Evolutionary conservation across 1,140 invertebrate genomes (phyloP).

Genomic region (Stenopsyche tienmushanensis): DNA sequence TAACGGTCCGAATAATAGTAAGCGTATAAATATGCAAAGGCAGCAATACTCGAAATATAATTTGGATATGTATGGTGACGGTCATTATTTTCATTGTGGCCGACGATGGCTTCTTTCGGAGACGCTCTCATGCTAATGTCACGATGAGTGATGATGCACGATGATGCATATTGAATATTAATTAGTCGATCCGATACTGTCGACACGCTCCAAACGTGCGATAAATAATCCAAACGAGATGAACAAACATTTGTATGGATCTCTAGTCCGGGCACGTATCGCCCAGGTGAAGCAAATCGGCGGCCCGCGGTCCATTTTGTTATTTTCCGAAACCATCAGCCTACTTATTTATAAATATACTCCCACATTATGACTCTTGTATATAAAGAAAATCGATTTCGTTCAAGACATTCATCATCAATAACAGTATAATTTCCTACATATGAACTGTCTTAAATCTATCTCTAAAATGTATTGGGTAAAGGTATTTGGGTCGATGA

Average conservation of each 20-base stretch:
- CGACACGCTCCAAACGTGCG: constrained; percentile 26
- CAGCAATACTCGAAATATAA: constrained; percentile 12
- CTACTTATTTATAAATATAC: too few species aligned
- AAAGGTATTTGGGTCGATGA: too few species aligned
- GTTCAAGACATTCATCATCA: too few species aligned
- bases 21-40: constrained; percentile 8
- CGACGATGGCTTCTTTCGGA: constrained; percentile 9
- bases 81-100: constrained; percentile 20
- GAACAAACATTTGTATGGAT: constrained; percentile 18
- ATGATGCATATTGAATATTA: constrained; percentile 36
- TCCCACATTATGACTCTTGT: too few species aligned
- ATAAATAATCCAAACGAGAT: constrained; percentile 34
- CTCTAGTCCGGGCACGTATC: constrained; percentile 34
- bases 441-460: too few species aligned
- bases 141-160: constrained; percentile 34
- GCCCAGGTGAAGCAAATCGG: not conserved
- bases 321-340: too few species aligned
- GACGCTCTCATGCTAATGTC: constrained; percentile 18
- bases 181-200: constrained; percentile 25
- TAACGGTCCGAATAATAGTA: not conserved
- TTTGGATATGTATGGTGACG: constrained; percentile 14
- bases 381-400: too few species aligned
- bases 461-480: too few species aligned
- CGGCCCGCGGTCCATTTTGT: not conserved
- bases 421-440: too few species aligned